A percentile compares a stretch with the other conserved stretches of the same genome.
Conservation (phyloP, 2,113 vertebrate species). For the Embiotoca jacksoni region DNA sequence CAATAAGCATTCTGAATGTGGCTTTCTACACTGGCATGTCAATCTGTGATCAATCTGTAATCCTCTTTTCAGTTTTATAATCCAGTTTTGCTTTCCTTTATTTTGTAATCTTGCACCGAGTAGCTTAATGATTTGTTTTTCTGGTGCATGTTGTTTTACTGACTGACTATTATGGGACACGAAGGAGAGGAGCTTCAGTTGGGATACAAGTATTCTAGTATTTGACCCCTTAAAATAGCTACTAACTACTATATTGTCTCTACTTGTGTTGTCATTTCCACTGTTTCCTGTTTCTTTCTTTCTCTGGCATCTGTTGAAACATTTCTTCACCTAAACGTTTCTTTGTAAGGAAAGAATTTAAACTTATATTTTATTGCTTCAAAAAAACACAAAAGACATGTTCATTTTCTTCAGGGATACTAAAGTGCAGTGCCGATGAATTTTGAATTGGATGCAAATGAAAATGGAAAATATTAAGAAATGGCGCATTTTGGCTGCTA, state of each 20-base stretch:
- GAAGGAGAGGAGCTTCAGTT: slow-evolving; percentile 1
- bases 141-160: background rate
- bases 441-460: slow-evolving; percentile 72
- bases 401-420: slow-evolving; percentile 43
- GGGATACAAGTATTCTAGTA: slow-evolving; percentile 10
- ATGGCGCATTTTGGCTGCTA: slow-evolving; percentile 55
- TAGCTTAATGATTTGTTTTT: background rate
- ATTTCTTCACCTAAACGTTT: slow-evolving; percentile 22
- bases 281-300: slow-evolving; percentile 13
- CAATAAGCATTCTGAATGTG: background rate
- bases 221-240: slow-evolving; percentile 8
- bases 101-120: background rate
- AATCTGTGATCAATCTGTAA: too few relatives aligned
- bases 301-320: slow-evolving; percentile 4
- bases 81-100: background rate
- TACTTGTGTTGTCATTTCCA: slow-evolving; percentile 8
- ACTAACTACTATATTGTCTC: slow-evolving; percentile 11
- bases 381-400: slow-evolving; percentile 57
- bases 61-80: too few relatives aligned
- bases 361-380: slow-evolving; percentile 46
- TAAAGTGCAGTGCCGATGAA: slow-evolving; percentile 66
- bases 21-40: background rate
- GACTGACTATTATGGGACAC: background rate
- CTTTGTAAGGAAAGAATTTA: slow-evolving; percentile 33
- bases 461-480: slow-evolving; percentile 75